phyloP scores from a whole-genome alignment of 2,888 invertebrate species.

The Eulithis testata region DNA sequence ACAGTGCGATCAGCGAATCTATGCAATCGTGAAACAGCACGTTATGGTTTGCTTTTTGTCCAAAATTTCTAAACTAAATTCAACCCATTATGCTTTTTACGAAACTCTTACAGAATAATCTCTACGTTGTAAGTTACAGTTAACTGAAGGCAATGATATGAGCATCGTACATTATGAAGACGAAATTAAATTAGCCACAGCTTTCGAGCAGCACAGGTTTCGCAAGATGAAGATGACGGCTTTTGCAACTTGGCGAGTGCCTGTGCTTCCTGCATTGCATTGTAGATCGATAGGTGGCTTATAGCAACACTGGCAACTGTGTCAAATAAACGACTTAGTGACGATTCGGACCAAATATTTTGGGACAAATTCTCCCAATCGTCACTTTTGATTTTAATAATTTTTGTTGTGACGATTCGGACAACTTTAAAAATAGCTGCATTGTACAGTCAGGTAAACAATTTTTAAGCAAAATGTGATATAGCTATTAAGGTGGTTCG shows the following conservation, averaged over 20 bases:
- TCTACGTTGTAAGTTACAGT: background rate
- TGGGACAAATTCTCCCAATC: no score
- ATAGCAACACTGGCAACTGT: constrained; percentile 9
- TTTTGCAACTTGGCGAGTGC: constrained; percentile 69
- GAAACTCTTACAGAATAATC: background rate
- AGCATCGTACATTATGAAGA: constrained; percentile 5
- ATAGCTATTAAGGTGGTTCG: no score
- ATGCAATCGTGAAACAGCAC: background rate
- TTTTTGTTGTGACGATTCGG: no score
- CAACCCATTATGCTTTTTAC: background rate
- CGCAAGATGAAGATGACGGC: constrained; percentile 40
- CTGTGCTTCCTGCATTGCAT: constrained; percentile 72
- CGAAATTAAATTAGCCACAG: constrained; percentile 23
- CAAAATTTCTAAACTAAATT: background rate
- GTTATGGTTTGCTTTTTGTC: background rate
- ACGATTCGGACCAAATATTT: no score
- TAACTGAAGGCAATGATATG: background rate
- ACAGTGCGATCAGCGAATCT: no score
- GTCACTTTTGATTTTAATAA: no score
- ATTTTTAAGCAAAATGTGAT: no score
- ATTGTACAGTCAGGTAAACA: no score
- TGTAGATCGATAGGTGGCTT: constrained; percentile 13
- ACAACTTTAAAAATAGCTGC: no score
- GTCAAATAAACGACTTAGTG: constrained; percentile 12
- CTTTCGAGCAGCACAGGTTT: constrained; percentile 36